phyloP scores from a whole-genome alignment of 1,140 invertebrate species.

The Homarus americanus region DNA sequence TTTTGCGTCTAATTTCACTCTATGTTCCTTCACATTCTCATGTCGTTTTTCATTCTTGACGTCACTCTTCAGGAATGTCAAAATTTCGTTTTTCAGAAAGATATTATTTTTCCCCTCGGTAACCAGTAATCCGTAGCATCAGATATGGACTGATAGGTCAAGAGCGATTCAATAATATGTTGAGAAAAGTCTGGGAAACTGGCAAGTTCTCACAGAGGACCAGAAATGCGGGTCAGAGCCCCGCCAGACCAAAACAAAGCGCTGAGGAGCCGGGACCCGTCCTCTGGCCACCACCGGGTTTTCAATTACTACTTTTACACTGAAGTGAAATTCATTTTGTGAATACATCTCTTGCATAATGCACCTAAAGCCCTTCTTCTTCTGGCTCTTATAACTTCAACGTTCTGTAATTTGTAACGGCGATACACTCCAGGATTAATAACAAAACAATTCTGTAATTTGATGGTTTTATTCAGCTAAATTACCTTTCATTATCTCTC shows the following conservation, averaged over 20 bases:
- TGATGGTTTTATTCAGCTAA: constrained; percentile 3
- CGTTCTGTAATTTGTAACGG: too few relatives aligned
- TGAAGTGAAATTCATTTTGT: background rate
- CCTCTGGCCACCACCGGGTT: background rate
- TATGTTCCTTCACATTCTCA: background rate
- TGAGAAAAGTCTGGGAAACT: background rate
- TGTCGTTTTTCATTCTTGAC: background rate
- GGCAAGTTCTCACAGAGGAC: background rate
- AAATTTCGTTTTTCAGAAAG: background rate
- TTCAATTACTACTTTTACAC: background rate
- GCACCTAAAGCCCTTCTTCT: too few relatives aligned
- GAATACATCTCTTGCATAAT: too few relatives aligned
- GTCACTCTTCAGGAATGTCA: background rate
- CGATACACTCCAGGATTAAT: too few relatives aligned
- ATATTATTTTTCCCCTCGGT: background rate
- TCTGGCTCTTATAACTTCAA: too few relatives aligned
- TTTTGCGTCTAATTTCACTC: background rate
- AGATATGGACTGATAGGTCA: background rate
- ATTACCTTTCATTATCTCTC: constrained; percentile 20
- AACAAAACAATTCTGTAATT: too few relatives aligned
- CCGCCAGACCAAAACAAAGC: background rate
- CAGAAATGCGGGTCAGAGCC: background rate
- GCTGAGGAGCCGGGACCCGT: background rate
- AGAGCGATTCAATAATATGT: background rate
- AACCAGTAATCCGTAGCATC: background rate